Conservation (phyloP, 2,113 vertebrate species). For the Gambusia holbrooki region DNA sequence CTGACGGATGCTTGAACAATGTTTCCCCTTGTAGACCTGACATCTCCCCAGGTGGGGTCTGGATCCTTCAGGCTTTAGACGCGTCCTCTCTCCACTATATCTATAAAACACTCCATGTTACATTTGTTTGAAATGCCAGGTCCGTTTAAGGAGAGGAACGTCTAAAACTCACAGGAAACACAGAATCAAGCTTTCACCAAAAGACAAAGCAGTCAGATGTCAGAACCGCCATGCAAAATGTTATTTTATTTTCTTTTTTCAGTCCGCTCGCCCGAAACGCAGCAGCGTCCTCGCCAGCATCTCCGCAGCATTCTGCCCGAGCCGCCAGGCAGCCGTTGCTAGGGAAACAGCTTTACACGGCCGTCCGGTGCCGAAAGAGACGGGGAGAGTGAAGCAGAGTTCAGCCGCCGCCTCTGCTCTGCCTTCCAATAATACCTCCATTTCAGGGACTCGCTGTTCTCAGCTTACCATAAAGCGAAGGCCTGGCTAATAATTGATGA, state of each 20-base stretch:
- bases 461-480: constrained; percentile 29
- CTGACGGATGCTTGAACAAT: neutral
- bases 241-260: neutral
- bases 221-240: neutral
- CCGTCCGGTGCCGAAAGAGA: constrained; percentile 46
- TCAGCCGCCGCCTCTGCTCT: constrained; percentile 59
- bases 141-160: neutral
- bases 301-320: constrained; percentile 74
- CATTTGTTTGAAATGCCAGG: neutral
- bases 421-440: constrained; percentile 59
- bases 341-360: constrained; percentile 74
- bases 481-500: constrained; percentile 57
- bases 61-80: too few species aligned
- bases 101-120: too few species aligned
- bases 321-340: constrained; percentile 72
- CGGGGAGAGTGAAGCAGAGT: constrained; percentile 36
- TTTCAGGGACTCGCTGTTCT: constrained; percentile 63
- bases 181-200: neutral
- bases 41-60: too few species aligned
- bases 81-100: too few species aligned
- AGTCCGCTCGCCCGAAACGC: constrained; percentile 1
- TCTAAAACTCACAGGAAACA: neutral
- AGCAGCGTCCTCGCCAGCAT: constrained; percentile 56
- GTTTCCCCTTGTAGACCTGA: neutral
- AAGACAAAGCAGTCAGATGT: neutral